Percentiles rank a stretch among this genome's conserved stretches.
Evolutionary conservation across 1,140 invertebrate species (phyloP).

Genomic region (Brachionus angularis): DNA sequence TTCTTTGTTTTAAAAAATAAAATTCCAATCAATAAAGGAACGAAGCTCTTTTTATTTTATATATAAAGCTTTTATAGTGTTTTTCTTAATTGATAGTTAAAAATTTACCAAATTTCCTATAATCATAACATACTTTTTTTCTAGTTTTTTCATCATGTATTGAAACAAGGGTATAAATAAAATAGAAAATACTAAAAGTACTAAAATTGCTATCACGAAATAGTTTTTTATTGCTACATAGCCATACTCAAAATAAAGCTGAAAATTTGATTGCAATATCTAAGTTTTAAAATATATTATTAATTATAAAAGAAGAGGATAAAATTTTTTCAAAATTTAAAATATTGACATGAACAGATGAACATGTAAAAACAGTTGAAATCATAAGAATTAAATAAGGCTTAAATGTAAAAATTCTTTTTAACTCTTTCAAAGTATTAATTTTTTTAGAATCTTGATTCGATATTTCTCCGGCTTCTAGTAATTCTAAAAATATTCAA

Average conservation of each 20-base stretch:
- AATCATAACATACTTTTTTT: neutral
- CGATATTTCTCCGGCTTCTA: neutral
- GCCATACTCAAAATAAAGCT: constrained; percentile 32
- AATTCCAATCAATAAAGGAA: constrained; percentile 31
- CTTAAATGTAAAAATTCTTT: constrained; percentile 33
- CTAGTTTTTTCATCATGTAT: neutral
- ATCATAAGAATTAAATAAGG: constrained; percentile 36
- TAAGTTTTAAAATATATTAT: neutral
- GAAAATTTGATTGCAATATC: constrained; percentile 37
- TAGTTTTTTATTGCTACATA: constrained; percentile 21
- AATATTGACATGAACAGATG: constrained; percentile 21
- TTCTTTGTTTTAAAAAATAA: neutral
- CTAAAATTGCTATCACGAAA: constrained; percentile 24
- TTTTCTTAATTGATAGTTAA: neutral
- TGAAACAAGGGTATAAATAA: constrained; percentile 28
- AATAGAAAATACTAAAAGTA: constrained; percentile 17
- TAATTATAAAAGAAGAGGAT: neutral
- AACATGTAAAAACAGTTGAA: constrained; percentile 3
- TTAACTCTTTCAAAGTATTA: neutral
- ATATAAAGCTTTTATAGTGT: neutral
- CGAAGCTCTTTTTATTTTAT: neutral
- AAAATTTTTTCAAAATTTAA: neutral
- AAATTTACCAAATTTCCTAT: constrained; percentile 29
- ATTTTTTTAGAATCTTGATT: neutral
- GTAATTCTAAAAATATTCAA: neutral